A percentile compares a stretch with the other conserved stretches of the same genome.
These are phyloP conservation scores for Chaitophorus viminalis DNA, from an alignment of 2,888 invertebrate species.

Conservation along the genomic window DNA sequence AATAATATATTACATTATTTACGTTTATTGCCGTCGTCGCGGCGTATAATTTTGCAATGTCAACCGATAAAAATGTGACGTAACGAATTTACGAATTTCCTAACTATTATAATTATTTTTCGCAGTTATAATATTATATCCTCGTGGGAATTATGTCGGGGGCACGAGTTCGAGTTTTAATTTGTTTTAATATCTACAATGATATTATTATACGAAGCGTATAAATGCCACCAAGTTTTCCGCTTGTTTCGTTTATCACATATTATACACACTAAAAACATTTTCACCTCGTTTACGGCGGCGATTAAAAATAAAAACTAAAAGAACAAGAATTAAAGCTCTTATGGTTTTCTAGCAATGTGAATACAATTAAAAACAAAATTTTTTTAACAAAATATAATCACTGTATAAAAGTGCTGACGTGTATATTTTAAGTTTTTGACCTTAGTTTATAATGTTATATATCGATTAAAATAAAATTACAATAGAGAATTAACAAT, in stretches of 20 bases:
- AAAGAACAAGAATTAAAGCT: neutral
- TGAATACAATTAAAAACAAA: too few relatives aligned
- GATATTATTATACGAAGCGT: conserved; percentile 13
- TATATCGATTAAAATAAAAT: too few relatives aligned
- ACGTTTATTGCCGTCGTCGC: neutral
- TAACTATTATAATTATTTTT: neutral
- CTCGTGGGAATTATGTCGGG: neutral
- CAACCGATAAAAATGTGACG: neutral
- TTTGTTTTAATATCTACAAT: conserved; percentile 35
- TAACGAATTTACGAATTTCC: neutral
- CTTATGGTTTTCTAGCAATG: too few relatives aligned
- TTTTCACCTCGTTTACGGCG: neutral
- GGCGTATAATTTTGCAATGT: neutral
- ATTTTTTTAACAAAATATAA: too few relatives aligned
- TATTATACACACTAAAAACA: neutral
- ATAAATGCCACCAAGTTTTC: conserved; percentile 10
- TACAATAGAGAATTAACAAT: too few relatives aligned
- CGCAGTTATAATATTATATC: neutral
- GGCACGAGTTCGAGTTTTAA: conserved; percentile 20
- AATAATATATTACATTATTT: neutral
- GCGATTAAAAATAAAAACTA: neutral
- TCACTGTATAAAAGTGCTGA: too few relatives aligned
- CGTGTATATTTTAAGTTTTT: too few relatives aligned
- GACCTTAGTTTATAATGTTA: too few relatives aligned
- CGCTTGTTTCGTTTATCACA: conserved; percentile 18